Percentiles rank a stretch among this genome's conserved stretches.
phyloP scores from a whole-genome alignment of 2,797 vertebrate genomes.

The Natrix natrix region DNA sequence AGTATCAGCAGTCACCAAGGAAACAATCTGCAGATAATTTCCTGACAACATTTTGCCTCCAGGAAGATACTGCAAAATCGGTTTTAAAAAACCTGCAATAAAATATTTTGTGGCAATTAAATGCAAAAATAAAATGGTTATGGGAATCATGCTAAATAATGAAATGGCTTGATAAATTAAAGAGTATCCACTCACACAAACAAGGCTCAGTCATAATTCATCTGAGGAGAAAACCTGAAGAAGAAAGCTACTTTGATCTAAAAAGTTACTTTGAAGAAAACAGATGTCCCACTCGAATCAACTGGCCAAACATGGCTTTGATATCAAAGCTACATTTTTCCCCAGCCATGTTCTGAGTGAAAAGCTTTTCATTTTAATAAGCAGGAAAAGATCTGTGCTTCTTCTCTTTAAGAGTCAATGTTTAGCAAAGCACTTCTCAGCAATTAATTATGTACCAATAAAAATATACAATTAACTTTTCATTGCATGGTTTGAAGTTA shows the following conservation, averaged over 20 bases:
- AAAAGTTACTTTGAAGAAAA: not conserved
- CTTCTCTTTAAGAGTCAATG: conserved; percentile 25
- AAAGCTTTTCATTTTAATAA: not conserved
- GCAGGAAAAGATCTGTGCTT: not conserved
- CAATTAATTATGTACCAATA: not conserved
- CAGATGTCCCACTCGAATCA: not conserved
- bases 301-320: conserved; percentile 11
- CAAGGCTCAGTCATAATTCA: conserved; percentile 3
- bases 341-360: conserved; percentile 11
- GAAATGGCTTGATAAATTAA: not conserved
- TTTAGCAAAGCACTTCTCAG: conserved; percentile 28
- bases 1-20: not conserved
- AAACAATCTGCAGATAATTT: conserved; percentile 7
- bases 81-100: not conserved
- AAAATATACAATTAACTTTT: not conserved
- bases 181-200: not conserved
- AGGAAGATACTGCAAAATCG: not conserved
- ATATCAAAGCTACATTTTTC: conserved; percentile 21
- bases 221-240: conserved; percentile 9
- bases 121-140: conserved; percentile 6
- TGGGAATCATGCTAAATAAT: not conserved
- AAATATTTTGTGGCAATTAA: not conserved
- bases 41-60: not conserved
- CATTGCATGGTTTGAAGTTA: not conserved
- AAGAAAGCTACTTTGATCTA: not conserved